Percentiles rank a stretch among this genome's conserved stretches.
phyloP scores from a whole-genome alignment of 1,140 invertebrate genomes.

The Diploscapter pachys region DNA sequence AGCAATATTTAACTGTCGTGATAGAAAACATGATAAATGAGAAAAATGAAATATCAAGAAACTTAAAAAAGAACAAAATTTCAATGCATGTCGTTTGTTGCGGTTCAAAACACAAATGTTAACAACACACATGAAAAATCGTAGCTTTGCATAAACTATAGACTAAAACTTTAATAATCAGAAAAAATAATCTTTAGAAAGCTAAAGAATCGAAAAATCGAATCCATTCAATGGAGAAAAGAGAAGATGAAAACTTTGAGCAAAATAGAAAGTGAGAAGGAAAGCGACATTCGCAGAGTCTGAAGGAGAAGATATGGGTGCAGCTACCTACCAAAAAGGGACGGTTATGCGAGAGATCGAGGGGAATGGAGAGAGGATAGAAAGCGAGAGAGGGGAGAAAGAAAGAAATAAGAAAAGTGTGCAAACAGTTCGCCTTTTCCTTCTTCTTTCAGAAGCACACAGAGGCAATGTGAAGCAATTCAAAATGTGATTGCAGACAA shows the following conservation, averaged over 20 bases:
- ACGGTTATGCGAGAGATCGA: no score
- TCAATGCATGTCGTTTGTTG: conserved; percentile 8
- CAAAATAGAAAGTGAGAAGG: neutral
- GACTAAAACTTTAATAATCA: no score
- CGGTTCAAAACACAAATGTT: neutral
- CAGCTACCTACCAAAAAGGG: neutral
- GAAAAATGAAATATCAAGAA: neutral
- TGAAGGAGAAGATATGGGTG: conserved; percentile 11
- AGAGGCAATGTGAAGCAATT: no score
- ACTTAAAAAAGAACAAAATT: conserved; percentile 11
- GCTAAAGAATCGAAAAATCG: conserved; percentile 2
- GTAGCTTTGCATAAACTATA: neutral
- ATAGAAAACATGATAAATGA: neutral
- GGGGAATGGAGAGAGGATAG: no score
- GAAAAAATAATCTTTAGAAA: neutral
- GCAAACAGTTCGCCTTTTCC: no score
- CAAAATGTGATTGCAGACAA: no score
- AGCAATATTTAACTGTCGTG: no score
- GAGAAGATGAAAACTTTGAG: conserved; percentile 6
- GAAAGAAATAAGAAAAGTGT: no score
- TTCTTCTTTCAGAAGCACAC: no score
- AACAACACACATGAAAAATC: neutral
- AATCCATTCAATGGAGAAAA: neutral
- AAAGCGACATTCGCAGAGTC: neutral
- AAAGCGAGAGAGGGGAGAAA: no score